A percentile compares a stretch with the other conserved stretches of the same genome.
These are phyloP conservation scores for Chymomyza caudatula DNA, from an alignment of 2,888 invertebrate genomes.

Conservation along the genomic window DNA sequence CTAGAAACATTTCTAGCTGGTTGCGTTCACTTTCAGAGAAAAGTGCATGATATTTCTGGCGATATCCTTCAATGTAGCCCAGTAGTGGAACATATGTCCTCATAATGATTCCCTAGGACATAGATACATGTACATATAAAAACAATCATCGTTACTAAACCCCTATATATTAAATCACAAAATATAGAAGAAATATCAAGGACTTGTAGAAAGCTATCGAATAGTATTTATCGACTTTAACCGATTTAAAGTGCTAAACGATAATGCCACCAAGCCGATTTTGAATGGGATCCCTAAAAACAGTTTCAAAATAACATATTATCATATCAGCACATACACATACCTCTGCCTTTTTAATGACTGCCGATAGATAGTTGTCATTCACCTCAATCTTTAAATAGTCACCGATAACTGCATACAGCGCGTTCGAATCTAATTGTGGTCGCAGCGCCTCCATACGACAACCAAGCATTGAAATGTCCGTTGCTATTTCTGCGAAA, in stretches of 20 bases:
- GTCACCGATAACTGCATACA: conserved; percentile 63
- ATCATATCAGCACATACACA: no score
- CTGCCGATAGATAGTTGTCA: conserved; percentile 80
- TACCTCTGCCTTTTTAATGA: conserved; percentile 76
- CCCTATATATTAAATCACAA: no score
- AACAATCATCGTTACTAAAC: no score
- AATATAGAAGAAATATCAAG: no score
- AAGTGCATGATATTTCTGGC: conserved; percentile 80
- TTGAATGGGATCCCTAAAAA: no score
- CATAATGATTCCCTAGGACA: conserved; percentile 79
- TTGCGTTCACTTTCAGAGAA: conserved; percentile 79
- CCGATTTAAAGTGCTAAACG: no score
- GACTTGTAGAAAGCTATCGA: no score
- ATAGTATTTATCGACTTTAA: no score
- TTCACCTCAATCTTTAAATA: conserved; percentile 82
- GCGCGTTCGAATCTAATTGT: conserved; percentile 72
- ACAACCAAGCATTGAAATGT: conserved; percentile 80
- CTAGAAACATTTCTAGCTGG: conserved; percentile 79
- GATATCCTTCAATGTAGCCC: conserved; percentile 80
- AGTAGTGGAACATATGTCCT: conserved; percentile 81
- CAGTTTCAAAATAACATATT: no score
- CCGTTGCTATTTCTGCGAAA: conserved; percentile 81
- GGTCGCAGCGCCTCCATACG: conserved; percentile 81
- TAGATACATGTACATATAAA: no score
- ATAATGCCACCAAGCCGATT: no score